Evolutionary conservation across 1,140 invertebrate species (phyloP), one percentile per base, ranked within the genome.

Genomic region (Leptestheria dahalacensis): DNA sequence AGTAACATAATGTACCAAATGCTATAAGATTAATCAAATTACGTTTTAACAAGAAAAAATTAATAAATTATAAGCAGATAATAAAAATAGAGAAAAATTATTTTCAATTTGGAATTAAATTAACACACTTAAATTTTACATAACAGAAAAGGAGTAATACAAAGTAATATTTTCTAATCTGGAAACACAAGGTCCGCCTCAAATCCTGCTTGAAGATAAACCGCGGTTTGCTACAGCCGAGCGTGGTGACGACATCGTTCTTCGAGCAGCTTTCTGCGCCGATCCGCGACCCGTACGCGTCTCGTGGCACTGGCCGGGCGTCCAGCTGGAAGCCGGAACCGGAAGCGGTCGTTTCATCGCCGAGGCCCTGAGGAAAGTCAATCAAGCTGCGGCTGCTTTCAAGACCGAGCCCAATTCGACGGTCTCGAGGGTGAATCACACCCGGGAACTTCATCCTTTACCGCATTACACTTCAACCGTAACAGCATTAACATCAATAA

Each of bases 271-370:
- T 1, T 84, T 91, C 41, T 91, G 88, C 70, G 86, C 88, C 1
- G 85, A 91, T 75, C 88, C 88, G 3, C 79, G 83, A 62, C 88
- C 88, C 3, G 73, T 79, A 18, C 73, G 80, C 25, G 83, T 86
- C 18, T 79, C 81, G 48, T 92, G 88, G 88, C 82, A 88, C 68
- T 91, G 87, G 87, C 87, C 87, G 26, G 86, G 81, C 62, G 73
- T 84, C 50, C 77, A 84, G 62, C 83, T 86, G 15, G 85, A 85
- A 62, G 78, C 78, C 20, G 78, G 79, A 66, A 79, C 81, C 66
- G 83, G 82, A 64, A 79, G 84, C 60, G 65, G 64, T 6, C 61
- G 68, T 50, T 89, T 85, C 72, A 78, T 81, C 50, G 84, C 86
- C 6, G 77, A 85, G 61, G 80, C 83, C 60, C 74, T 85, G 20